phyloP scores from a whole-genome alignment of 2,113 vertebrate species.

The Rhinoptilus africanus region DNA sequence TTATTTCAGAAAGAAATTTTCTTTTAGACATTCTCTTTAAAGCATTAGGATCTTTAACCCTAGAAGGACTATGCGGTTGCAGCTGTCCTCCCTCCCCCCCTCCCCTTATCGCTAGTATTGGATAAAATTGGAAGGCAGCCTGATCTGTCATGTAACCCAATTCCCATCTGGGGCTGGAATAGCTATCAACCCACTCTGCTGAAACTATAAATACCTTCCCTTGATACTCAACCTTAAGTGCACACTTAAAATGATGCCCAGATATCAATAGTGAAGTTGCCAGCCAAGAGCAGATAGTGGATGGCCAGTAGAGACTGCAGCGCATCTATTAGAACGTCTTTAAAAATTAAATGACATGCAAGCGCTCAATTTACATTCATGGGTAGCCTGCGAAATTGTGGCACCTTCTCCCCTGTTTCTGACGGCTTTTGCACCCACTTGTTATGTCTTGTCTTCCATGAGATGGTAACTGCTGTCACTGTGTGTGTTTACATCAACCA shows the following conservation, averaged over 20 bases:
- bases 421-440: neutral
- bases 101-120: constrained; percentile 26
- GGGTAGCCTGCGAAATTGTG: neutral
- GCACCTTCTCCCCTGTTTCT: neutral
- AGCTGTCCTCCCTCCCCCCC: constrained; percentile 35
- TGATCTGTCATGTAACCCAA: constrained; percentile 49
- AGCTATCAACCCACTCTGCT: constrained; percentile 55
- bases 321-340: neutral
- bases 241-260: constrained; percentile 63
- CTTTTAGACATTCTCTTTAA: constrained; percentile 79
- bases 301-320: constrained; percentile 2
- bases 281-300: constrained; percentile 4
- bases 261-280: constrained; percentile 49
- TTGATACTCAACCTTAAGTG: constrained; percentile 60
- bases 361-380: neutral
- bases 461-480: neutral
- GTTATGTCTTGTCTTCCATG: neutral
- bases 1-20: constrained; percentile 81
- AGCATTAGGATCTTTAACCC: constrained; percentile 82
- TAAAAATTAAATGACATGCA: constrained; percentile 14
- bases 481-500: neutral
- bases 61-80: constrained; percentile 68
- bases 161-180: constrained; percentile 51
- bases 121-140: constrained; percentile 7
- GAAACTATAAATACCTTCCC: constrained; percentile 60